Evolutionary conservation across 2,113 vertebrate species (phyloP).

Genomic region (Panthera tigris): DNA sequence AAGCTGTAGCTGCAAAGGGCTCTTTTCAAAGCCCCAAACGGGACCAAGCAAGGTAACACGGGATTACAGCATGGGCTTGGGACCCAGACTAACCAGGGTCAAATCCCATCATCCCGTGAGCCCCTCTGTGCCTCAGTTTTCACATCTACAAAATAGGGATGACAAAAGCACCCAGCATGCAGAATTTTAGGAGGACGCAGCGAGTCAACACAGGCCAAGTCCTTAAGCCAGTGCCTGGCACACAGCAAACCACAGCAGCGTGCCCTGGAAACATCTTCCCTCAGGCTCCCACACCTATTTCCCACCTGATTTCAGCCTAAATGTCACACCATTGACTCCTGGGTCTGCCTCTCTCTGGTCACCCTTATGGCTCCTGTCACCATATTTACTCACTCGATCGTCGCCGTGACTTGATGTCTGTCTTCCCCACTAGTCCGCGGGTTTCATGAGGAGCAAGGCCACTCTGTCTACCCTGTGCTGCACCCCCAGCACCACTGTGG

Average conservation of each 20-base stretch:
- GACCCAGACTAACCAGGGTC: background rate
- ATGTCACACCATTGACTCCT: background rate
- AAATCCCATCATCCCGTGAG: background rate
- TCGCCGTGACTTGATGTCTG: background rate
- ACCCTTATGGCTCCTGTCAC: background rate
- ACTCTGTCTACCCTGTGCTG: no score
- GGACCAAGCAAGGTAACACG: background rate
- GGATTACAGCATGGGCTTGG: background rate
- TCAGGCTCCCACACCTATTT: background rate
- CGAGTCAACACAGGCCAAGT: fast-evolving
- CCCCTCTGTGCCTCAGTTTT: background rate
- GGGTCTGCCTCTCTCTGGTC: background rate
- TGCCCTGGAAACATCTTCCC: background rate
- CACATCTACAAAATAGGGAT: background rate
- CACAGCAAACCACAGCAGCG: fast-evolving
- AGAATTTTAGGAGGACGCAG: background rate
- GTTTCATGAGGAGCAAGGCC: background rate
- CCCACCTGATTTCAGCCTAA: background rate
- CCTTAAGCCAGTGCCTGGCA: fast-evolving
- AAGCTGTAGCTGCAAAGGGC: background rate
- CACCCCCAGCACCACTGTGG: fast-evolving
- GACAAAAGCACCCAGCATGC: background rate
- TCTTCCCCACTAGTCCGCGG: background rate
- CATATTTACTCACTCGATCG: background rate
- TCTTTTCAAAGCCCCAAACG: background rate